phyloP scores from a whole-genome alignment of 1,140 invertebrate genomes.

The Panonychus citri region DNA sequence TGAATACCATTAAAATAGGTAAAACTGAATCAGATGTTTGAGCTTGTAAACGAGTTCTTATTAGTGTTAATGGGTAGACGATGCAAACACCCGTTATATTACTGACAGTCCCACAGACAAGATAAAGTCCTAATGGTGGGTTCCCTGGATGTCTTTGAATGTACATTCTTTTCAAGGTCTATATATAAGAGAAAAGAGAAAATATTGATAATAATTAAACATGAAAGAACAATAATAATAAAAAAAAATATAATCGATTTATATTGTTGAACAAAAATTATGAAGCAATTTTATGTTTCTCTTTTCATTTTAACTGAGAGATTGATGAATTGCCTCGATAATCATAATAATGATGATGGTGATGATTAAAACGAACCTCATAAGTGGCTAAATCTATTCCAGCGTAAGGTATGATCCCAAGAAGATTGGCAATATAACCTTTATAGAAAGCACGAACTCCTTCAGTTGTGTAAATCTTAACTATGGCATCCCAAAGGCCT shows the following conservation, averaged over 20 bases:
- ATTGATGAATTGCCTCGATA: too few species aligned
- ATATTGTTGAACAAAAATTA: too few species aligned
- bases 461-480: slow-evolving; percentile 63
- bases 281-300: too few species aligned
- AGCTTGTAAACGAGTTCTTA: slow-evolving; percentile 83
- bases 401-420: slow-evolving; percentile 96
- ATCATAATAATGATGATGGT: too few species aligned
- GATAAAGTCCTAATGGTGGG: slow-evolving; percentile 49
- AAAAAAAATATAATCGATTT: too few species aligned
- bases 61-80: slow-evolving; percentile 85
- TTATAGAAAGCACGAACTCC: slow-evolving; percentile 66
- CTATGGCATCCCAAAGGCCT: slow-evolving; percentile 68
- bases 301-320: too few species aligned
- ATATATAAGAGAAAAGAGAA: background rate
- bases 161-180: slow-evolving; percentile 33
- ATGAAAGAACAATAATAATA: too few species aligned
- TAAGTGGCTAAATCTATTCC: slow-evolving; percentile 96
- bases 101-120: slow-evolving; percentile 62
- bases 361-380: slow-evolving; percentile 41
- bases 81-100: slow-evolving; percentile 86
- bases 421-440: slow-evolving; percentile 83
- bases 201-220: too few species aligned
- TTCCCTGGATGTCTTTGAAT: slow-evolving; percentile 27
- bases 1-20: slow-evolving; percentile 59
- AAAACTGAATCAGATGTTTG: slow-evolving; percentile 35